Base-by-base conservation (phyloP, 2,113 vertebrate species). In the Phocoena sinus region DNA sequence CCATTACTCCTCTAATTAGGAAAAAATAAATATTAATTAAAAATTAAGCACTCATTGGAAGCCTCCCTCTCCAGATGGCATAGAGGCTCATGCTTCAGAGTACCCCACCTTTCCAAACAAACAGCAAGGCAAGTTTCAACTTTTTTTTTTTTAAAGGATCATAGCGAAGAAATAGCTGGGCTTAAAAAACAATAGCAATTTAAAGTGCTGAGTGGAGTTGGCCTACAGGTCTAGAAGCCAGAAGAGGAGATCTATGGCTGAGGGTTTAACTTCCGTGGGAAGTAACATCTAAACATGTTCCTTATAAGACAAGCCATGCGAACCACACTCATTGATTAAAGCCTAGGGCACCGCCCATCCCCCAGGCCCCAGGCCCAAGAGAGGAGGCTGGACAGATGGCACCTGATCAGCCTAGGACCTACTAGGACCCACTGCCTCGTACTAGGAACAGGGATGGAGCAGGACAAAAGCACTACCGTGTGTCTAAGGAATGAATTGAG, bases 1-100 rank as follows among this genome's bases (percentile, higher is more conserved):
- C 85, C 71, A 88, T 89, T 67, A 89, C 77, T 56, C 41, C 53
- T 95, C 33, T 93, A 92, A 91, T 91, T 92, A 83, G 44, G 44
- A 33, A 63, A 95, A 96, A 91, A 38, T 81, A 88, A 94, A 76
- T 85, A 80, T 91, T 74, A 96, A 85, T 91, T 95, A 86, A 91
- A 89, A 93, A 86, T 89, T 62, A 95, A 95, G 33, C 74, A 76
- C 36, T 94, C 47, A 50, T 17, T 58, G 81, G 65, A 80, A 93
- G 38, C 81, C 53, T 93, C 36, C 70, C 31, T 97, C 58, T 95
- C 17, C 65, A 5, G 62, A 89, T 31, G 14, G 31, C 38, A 53
- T 6, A 31, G 2, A 68, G 15, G 28, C 60, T 81, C 80, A 67
- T 71, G 60, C 58, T 88, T 76, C 50, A 85, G 76, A 84, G 65